A percentile compares a stretch with the other conserved stretches of the same genome.
phyloP scores from a whole-genome alignment of 1,140 invertebrate species.

The Aphaenogaster rudis region DNA sequence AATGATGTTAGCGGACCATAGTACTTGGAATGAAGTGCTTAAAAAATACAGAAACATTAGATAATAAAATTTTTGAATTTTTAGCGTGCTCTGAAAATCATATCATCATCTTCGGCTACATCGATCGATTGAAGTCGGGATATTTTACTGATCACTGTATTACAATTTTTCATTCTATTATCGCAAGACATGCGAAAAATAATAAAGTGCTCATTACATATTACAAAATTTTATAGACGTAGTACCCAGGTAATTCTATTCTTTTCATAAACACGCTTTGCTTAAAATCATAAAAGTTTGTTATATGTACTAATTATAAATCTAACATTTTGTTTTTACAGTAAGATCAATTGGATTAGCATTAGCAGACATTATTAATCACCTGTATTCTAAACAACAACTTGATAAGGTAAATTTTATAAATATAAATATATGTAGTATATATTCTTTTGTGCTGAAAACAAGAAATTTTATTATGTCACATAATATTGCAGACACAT shows the following conservation, averaged over 20 bases:
- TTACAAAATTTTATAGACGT: background rate
- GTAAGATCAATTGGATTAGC: background rate
- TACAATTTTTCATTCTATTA: conserved; percentile 13
- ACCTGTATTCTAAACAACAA: background rate
- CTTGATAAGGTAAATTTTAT: conserved; percentile 17
- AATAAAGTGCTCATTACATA: background rate
- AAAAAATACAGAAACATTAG: background rate
- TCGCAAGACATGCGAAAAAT: background rate
- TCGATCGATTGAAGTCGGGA: background rate
- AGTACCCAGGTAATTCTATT: background rate
- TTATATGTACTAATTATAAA: background rate
- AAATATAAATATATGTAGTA: background rate
- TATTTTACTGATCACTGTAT: background rate
- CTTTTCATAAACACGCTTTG: background rate
- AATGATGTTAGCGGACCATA: background rate
- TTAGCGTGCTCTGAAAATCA: background rate
- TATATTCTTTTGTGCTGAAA: background rate
- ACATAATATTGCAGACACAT: too few species aligned
- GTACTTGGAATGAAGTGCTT: background rate
- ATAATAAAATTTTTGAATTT: background rate
- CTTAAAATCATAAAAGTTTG: background rate
- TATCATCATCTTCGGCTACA: background rate
- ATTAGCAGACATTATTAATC: background rate
- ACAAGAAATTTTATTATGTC: too few species aligned
- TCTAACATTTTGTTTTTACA: background rate